phyloP scores from a whole-genome alignment of 1,140 invertebrate genomes.

The Cyrtorhinus lividipennis region DNA sequence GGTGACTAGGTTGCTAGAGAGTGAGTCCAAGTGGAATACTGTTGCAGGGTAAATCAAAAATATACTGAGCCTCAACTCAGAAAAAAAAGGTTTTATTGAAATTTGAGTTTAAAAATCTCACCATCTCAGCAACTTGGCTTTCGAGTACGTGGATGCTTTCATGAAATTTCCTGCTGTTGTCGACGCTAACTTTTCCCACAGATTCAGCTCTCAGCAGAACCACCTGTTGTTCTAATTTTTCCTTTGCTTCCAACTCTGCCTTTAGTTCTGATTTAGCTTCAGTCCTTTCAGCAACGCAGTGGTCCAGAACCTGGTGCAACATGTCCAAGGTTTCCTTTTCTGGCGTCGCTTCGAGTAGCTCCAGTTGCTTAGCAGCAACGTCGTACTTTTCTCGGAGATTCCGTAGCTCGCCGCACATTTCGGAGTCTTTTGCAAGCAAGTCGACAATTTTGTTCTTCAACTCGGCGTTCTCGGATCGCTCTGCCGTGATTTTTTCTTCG shows the following conservation, averaged over 20 bases:
- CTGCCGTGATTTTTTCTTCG: neutral
- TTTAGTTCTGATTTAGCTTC: neutral
- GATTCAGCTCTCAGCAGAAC: neutral
- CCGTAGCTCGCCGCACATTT: neutral
- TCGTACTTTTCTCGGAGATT: neutral
- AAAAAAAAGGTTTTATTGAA: no score
- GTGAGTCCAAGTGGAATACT: no score
- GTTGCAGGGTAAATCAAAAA: neutral
- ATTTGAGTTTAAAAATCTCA: no score
- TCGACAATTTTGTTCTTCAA: conserved; percentile 4
- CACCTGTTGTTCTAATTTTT: neutral
- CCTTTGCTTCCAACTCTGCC: neutral
- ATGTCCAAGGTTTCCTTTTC: neutral
- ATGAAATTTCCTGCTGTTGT: neutral
- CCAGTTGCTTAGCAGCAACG: neutral
- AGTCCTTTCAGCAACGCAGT: neutral
- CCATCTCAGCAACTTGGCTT: neutral
- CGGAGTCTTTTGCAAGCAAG: neutral
- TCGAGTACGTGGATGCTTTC: neutral
- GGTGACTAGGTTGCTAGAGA: no score
- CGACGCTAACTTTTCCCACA: neutral
- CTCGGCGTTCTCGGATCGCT: neutral
- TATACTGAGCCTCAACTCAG: no score
- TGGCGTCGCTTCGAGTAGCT: neutral
- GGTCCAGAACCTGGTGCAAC: neutral